phyloP scores from a whole-genome alignment of 1,140 invertebrate genomes.

The Calliphora vicina region DNA sequence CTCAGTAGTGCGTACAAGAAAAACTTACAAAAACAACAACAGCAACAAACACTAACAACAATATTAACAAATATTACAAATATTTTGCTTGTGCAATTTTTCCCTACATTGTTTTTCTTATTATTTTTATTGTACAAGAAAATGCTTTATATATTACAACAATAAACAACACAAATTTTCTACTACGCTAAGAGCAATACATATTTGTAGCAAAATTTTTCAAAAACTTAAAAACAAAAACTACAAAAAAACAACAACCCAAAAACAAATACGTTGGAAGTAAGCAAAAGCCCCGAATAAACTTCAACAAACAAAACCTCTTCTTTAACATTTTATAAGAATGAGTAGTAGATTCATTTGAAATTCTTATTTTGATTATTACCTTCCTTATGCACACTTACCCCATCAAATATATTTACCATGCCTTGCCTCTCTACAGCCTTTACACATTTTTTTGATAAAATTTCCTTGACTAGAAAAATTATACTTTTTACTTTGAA shows the following conservation, averaged over 20 bases:
- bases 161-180: neutral
- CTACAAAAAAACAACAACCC: neutral
- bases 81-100: neutral
- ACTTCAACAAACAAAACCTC: neutral
- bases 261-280: too few relatives aligned
- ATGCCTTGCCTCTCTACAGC: too few relatives aligned
- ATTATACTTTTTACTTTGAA: too few relatives aligned
- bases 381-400: neutral
- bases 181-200: neutral
- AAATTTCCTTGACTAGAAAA: too few relatives aligned
- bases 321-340: neutral
- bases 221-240: neutral
- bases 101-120: neutral
- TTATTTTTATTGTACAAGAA: neutral
- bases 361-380: neutral
- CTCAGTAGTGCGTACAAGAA: too few relatives aligned
- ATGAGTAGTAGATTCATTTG: neutral
- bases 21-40: too few relatives aligned
- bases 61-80: conserved; percentile 7
- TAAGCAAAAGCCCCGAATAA: neutral
- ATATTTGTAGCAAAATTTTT: neutral
- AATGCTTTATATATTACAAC: neutral
- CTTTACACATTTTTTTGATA: too few relatives aligned
- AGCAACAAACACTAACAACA: too few relatives aligned
- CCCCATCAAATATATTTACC: too few relatives aligned